These are phyloP conservation scores for Syrrhaptes paradoxus DNA, from an alignment of 2,113 vertebrate species.

Conservation along the genomic window DNA sequence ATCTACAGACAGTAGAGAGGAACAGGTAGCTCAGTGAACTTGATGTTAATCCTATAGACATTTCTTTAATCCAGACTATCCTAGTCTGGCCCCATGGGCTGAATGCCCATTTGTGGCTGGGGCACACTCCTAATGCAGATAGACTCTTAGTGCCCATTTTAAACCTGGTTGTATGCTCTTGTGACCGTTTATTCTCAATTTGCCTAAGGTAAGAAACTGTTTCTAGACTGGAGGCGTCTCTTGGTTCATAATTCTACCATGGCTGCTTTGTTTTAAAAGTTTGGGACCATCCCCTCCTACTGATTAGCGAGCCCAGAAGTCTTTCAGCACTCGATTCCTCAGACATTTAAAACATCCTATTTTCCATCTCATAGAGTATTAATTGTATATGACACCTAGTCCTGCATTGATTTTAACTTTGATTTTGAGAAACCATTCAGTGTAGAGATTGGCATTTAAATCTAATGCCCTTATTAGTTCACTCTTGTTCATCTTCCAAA, in stretches of 20 bases:
- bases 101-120: not conserved
- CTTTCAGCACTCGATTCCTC: not conserved
- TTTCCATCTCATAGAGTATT: not conserved
- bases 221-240: not conserved
- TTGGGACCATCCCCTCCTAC: not conserved
- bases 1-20: not conserved
- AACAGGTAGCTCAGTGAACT: not conserved
- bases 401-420: not conserved
- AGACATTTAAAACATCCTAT: not conserved
- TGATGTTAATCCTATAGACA: not conserved
- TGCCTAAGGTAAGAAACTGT: not conserved
- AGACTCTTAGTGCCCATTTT: not conserved
- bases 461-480: conserved; percentile 2
- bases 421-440: not conserved
- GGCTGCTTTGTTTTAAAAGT: not conserved
- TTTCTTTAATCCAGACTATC: not conserved
- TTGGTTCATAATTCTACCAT: not conserved
- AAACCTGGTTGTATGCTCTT: not conserved
- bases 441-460: not conserved
- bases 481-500: conserved; percentile 1
- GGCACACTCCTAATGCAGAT: not conserved
- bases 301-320: not conserved
- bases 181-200: not conserved
- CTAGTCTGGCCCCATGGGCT: not conserved
- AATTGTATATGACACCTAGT: not conserved